Conservation (phyloP, 2,113 vertebrate species). For the Lipotes vexillifer region DNA sequence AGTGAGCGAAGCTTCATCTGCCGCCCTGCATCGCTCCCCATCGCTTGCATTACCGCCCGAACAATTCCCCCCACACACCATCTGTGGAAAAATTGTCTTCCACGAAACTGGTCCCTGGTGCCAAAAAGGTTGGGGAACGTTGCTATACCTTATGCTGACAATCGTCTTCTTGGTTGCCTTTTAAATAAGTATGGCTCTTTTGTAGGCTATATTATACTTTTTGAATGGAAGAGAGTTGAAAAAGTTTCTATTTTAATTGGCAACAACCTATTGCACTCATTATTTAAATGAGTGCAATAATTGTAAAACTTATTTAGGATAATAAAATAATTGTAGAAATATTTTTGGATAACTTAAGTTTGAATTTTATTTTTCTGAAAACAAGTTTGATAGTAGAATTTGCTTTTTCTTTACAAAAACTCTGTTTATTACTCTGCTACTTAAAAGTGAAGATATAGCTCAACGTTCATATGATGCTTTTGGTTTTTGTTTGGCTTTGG, state of each 20-base stretch:
- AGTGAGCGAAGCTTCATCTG: too few relatives aligned
- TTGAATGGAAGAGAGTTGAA: not conserved
- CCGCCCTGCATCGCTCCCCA: too few relatives aligned
- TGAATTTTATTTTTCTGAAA: not conserved
- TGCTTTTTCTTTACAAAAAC: not conserved
- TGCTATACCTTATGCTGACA: not conserved
- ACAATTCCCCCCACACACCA: too few relatives aligned
- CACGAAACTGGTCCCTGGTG: too few relatives aligned
- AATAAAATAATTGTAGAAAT: not conserved
- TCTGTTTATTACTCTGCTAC: not conserved
- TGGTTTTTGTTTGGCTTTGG: not conserved
- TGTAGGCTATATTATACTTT: not conserved
- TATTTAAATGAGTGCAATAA: not conserved
- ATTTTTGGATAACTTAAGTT: not conserved
- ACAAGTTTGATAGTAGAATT: not conserved
- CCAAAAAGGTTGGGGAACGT: too few relatives aligned
- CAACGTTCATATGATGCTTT: not conserved
- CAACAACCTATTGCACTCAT: not conserved
- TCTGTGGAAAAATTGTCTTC: too few relatives aligned
- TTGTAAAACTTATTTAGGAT: not conserved
- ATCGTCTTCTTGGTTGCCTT: not conserved
- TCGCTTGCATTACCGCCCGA: too few relatives aligned
- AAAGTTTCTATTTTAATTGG: not conserved
- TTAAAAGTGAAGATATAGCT: not conserved
- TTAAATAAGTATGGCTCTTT: not conserved